Conservation (phyloP, 2,113 vertebrate species). For the Cavia aperea region DNA sequence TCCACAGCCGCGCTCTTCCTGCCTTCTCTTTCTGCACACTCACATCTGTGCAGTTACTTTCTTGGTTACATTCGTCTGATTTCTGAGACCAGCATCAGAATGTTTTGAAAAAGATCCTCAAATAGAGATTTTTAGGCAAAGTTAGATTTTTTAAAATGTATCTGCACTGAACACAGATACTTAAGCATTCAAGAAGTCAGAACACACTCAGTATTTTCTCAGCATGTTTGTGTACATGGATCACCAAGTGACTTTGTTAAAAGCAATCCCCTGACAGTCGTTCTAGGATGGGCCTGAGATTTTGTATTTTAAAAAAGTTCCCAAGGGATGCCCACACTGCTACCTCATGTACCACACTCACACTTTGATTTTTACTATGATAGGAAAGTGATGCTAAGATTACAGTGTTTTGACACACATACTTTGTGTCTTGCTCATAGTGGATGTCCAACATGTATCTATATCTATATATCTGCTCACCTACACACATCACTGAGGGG, state of each 20-base stretch:
- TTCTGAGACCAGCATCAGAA: slow-evolving; percentile 1
- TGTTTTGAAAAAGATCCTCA: background rate
- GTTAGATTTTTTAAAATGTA: background rate
- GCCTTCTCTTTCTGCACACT: background rate
- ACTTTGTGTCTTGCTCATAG: background rate
- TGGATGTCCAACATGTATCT: background rate
- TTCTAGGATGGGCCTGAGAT: background rate
- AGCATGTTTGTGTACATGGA: background rate
- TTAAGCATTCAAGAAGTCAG: background rate
- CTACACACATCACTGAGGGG: background rate
- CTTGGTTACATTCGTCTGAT: background rate
- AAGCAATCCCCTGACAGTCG: background rate
- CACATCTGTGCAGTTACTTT: background rate
- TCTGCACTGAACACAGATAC: background rate
- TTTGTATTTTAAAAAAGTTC: background rate
- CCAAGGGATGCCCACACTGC: background rate
- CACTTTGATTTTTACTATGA: background rate
- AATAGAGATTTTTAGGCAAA: background rate
- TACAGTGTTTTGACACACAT: background rate
- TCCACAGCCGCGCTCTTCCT: background rate
- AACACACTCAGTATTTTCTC: background rate
- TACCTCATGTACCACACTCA: background rate
- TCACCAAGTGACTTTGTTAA: background rate
- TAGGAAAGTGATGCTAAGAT: background rate
- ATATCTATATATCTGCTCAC: too few species aligned